phyloP scores from a whole-genome alignment of 2,888 invertebrate genomes.

The Osedax frankpressi region DNA sequence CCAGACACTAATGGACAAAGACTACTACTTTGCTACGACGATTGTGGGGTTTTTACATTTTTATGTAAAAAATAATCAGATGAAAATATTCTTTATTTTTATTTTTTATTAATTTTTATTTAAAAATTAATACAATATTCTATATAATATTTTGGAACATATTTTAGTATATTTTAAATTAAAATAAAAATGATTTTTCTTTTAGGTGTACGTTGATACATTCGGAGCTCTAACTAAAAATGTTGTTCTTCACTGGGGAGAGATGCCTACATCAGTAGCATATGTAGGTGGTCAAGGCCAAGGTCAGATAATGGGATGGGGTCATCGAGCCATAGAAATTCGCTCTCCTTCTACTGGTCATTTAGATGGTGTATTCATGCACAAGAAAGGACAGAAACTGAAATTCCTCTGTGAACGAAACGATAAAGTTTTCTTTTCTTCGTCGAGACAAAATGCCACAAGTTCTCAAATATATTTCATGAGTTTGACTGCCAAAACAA shows the following conservation, averaged over 20 bases:
- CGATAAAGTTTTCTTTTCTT: conserved; percentile 99
- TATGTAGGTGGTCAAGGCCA: conserved; percentile 49
- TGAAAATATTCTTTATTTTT: not conserved
- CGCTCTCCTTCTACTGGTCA: conserved; percentile 97
- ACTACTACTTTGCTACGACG: conserved; percentile 91
- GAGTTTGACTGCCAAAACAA: conserved; percentile 49
- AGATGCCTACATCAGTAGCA: conserved; percentile 82
- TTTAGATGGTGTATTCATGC: conserved; percentile 99
- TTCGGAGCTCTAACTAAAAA: conserved; percentile 77
- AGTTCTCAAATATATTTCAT: conserved; percentile 99
- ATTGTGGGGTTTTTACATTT: conserved; percentile 37
- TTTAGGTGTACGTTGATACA: conserved; percentile 82
- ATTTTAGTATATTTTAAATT: not conserved
- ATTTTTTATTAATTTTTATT: not conserved
- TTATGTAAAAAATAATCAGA: not conserved
- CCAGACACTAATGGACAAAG: conserved; percentile 98
- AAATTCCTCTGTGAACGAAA: conserved; percentile 99
- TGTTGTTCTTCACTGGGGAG: conserved; percentile 80
- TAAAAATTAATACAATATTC: not conserved
- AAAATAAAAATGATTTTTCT: not conserved
- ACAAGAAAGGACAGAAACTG: conserved; percentile 98
- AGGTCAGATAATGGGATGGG: conserved; percentile 99
- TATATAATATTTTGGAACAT: not conserved
- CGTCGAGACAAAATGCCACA: conserved; percentile 66
- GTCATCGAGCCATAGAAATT: conserved; percentile 99